Evolutionary conservation across 2,797 vertebrate species (phyloP).

Genomic region (Gobio occitaniae): DNA sequence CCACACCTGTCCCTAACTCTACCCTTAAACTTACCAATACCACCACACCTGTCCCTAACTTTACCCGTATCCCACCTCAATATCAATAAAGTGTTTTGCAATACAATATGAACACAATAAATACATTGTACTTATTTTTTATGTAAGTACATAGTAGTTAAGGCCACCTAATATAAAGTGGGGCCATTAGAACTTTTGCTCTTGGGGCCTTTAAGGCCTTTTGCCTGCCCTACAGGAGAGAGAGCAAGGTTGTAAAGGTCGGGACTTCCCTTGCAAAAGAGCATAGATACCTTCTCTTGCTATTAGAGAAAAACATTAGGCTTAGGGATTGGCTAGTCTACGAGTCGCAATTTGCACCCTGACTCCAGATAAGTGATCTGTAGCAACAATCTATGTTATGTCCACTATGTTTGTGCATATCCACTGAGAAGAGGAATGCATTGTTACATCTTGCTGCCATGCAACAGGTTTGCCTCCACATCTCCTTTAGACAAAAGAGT

Average conservation of each 20-base stretch:
- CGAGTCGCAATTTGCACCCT: not conserved
- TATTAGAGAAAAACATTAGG: not conserved
- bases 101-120: too few relatives aligned
- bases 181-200: not conserved
- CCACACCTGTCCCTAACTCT: too few relatives aligned
- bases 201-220: not conserved
- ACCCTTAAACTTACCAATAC: too few relatives aligned
- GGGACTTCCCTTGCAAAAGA: too few relatives aligned
- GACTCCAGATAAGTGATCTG: not conserved
- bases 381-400: not conserved
- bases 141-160: too few relatives aligned
- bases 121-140: too few relatives aligned
- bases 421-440: not conserved
- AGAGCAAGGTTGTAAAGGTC: too few relatives aligned
- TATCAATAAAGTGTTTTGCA: too few relatives aligned
- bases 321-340: not conserved
- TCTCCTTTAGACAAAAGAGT: not conserved
- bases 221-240: not conserved
- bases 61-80: too few relatives aligned
- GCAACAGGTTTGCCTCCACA: not conserved
- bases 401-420: not conserved
- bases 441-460: not conserved
- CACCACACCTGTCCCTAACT: too few relatives aligned
- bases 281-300: too few relatives aligned
- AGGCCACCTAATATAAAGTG: too few relatives aligned